Evolutionary conservation across 2,888 invertebrate genomes (phyloP).

Genomic region (Drosophila testacea): DNA sequence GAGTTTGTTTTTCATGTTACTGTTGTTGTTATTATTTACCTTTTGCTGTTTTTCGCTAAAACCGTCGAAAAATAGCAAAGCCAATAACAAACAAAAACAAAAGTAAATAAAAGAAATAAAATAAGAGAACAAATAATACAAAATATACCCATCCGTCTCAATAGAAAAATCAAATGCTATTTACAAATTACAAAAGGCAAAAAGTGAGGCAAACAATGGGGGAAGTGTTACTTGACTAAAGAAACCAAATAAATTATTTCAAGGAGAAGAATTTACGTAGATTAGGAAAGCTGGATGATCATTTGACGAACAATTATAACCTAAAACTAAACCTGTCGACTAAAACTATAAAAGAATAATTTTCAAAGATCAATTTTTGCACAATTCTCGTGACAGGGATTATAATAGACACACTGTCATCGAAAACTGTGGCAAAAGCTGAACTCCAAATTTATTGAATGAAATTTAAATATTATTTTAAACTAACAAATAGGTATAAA

Average conservation of each 20-base stretch:
- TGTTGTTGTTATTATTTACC: conserved; percentile 58
- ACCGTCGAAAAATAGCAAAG: conserved; percentile 35
- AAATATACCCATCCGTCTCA: conserved; percentile 4
- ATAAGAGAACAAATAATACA: neutral
- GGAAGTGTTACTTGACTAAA: neutral
- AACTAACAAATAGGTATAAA: too few relatives aligned
- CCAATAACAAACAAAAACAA: conserved; percentile 16
- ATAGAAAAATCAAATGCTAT: conserved; percentile 28
- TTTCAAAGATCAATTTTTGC: too few relatives aligned
- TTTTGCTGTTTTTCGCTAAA: conserved; percentile 74
- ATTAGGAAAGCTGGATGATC: neutral
- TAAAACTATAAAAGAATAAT: too few relatives aligned
- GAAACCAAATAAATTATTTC: neutral
- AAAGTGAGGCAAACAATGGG: neutral
- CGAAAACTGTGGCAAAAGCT: too few relatives aligned
- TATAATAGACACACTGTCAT: too few relatives aligned
- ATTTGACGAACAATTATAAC: neutral
- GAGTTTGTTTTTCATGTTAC: conserved; percentile 28
- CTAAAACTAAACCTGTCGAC: too few relatives aligned
- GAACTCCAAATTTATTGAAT: too few relatives aligned
- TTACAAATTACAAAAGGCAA: conserved; percentile 42
- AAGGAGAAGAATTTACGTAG: too few relatives aligned
- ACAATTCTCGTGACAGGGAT: too few relatives aligned
- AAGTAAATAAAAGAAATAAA: conserved; percentile 11
- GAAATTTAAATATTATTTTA: too few relatives aligned